These are phyloP conservation scores for Oscheius sp. DNA, from an alignment of 2,888 invertebrate genomes.

Conservation along the genomic window DNA sequence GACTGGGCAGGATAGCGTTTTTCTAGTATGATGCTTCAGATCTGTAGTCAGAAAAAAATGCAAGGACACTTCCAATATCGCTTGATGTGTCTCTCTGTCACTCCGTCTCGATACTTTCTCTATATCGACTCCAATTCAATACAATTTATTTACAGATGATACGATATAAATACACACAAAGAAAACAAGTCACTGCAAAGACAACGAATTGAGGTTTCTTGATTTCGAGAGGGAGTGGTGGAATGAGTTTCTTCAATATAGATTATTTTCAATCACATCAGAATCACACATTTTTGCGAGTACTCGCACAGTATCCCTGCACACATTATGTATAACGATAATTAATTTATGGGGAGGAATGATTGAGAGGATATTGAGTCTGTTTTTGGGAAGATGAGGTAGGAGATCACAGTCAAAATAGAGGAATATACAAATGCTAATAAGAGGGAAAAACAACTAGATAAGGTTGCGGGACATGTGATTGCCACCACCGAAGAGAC, in stretches of 20 bases:
- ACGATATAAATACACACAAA: neutral
- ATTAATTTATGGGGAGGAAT: slow-evolving; percentile 4
- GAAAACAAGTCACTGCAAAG: neutral
- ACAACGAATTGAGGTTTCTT: neutral
- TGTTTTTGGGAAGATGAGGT: neutral
- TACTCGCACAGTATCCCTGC: slow-evolving; percentile 23
- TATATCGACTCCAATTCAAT: neutral
- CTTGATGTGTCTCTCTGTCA: too few relatives aligned
- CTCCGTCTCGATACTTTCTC: too few relatives aligned
- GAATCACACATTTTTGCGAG: neutral
- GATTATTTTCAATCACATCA: slow-evolving; percentile 4
- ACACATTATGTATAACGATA: slow-evolving; percentile 20
- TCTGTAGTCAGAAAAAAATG: too few relatives aligned
- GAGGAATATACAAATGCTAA: neutral
- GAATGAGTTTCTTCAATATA: slow-evolving; percentile 4
- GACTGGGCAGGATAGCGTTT: too few relatives aligned
- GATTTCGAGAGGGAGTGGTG: neutral
- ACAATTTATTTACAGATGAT: neutral
- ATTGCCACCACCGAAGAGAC: slow-evolving; percentile 5
- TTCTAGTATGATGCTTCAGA: too few relatives aligned
- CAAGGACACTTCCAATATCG: too few relatives aligned
- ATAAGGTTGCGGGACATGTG: slow-evolving; percentile 15
- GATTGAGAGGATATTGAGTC: neutral
- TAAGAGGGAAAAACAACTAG: neutral
- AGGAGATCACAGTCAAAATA: slow-evolving; percentile 21